phyloP scores from a whole-genome alignment of 2,797 vertebrate species.

The Brachyalestes nurse region DNA sequence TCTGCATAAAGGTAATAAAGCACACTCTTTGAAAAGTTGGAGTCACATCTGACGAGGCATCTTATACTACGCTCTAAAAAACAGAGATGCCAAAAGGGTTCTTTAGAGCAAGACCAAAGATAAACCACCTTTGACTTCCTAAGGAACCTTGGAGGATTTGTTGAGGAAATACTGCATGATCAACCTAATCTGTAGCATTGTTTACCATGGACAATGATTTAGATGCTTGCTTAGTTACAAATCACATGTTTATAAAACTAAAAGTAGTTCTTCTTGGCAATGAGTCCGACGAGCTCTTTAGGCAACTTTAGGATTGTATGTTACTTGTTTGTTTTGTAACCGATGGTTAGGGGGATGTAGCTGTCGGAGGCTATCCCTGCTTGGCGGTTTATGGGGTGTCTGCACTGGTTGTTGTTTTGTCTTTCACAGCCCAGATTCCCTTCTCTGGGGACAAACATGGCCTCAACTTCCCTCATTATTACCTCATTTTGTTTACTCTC shows the following conservation, averaged over 20 bases:
- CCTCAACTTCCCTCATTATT: conserved; percentile 39
- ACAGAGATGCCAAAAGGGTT: not conserved
- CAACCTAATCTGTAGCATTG: not conserved
- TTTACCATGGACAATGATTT: not conserved
- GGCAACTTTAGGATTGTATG: not conserved
- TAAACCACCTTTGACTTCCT: not conserved
- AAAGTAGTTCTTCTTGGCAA: not conserved
- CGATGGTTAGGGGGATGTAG: conserved; percentile 20
- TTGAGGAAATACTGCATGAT: not conserved
- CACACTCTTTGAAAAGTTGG: conserved; percentile 27
- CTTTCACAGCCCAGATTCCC: conserved; percentile 34
- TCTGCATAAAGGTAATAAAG: conserved; percentile 44
- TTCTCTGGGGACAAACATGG: conserved; percentile 54
- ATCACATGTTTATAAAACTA: not conserved
- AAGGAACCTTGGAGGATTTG: not conserved
- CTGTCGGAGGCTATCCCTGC: not conserved
- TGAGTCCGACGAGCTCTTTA: not conserved
- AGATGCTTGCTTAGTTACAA: not conserved
- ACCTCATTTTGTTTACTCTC: conserved; percentile 62
- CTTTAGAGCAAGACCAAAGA: not conserved
- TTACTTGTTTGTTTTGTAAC: not conserved
- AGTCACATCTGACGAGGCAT: conserved; percentile 20
- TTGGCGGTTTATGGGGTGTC: conserved; percentile 40
- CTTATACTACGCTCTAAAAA: not conserved
- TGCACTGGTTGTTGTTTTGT: conserved; percentile 55